Base-by-base conservation (phyloP, 2,113 vertebrate species). In the Etheostoma spectabile region DNA sequence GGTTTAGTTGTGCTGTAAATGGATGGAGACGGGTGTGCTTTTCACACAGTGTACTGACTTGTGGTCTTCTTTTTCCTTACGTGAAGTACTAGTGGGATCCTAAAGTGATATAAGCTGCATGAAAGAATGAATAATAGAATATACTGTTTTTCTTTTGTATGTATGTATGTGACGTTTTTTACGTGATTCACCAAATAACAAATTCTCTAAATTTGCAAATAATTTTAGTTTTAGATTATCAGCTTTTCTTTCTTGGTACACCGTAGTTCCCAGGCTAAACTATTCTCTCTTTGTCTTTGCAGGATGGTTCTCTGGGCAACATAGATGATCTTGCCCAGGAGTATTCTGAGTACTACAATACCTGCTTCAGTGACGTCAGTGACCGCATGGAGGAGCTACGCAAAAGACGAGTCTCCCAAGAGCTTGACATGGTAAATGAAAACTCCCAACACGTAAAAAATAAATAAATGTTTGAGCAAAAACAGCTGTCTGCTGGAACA, bases 341-440 rank as follows among this genome's bases (percentile, higher is more conserved):
- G 89, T 98, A 98, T 93, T 97, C 98, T 4, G 97, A 99, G 89
- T 99, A 99, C 88, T 99, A 99, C 91, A 99, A 98, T 69, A 99
- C 98, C 82, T 98, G 97, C 86, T 97, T 97, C 89, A 95, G 96
- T 0, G 98, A 99, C 80, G 98, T 99, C 83, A 97, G 96, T 5
- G 98, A 99, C 83, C 96, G 97, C 86, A 97, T 99, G 97, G 98
- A 99, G 89, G 98, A 99, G 89, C 95, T 99, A n/a, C 96, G 97
- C 80, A 97, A 97, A 48, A 94, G 97, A 21, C 94, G 95, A 22
- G 96, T 99, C 69, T 99, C 97, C 30, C 97, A 99, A 94, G 97
- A 99, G 74, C 92, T 98, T 45, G 97, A 99, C 56, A 92, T 96
- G 97, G 98, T 99, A 92, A 92, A 92, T 61, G 0, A 64, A 67